These are phyloP conservation scores for Ceyx cyanopectus DNA, from an alignment of 2,113 vertebrate genomes.

Conservation along the genomic window DNA sequence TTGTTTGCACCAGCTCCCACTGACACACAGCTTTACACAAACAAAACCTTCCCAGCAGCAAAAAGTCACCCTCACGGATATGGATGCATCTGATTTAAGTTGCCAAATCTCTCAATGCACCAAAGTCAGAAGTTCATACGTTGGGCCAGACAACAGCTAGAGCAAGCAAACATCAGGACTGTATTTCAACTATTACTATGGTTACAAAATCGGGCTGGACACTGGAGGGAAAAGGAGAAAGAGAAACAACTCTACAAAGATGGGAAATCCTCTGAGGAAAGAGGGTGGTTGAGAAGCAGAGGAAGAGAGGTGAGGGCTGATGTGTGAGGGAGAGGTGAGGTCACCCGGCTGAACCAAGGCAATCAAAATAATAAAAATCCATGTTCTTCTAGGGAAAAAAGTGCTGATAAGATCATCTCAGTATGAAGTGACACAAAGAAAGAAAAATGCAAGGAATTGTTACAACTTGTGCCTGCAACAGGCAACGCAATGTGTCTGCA, in stretches of 20 bases:
- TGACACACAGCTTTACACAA: not conserved
- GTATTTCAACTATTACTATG: conserved; percentile 74
- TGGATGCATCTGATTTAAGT: not conserved
- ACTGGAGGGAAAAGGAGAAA: conserved; percentile 43
- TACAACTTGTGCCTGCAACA: conserved; percentile 19
- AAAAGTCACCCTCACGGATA: not conserved
- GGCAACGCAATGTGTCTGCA: not conserved
- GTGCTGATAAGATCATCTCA: not conserved
- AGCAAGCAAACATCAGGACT: conserved; percentile 64
- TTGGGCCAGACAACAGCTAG: conserved; percentile 53
- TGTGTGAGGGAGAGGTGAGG: conserved; percentile 25
- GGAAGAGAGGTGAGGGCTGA: not conserved
- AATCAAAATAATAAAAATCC: conserved; percentile 10
- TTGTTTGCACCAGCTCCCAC: conserved; percentile 21
- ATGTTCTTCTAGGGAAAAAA: conserved; percentile 37
- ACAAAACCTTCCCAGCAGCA: not conserved
- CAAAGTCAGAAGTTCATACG: conserved; percentile 55
- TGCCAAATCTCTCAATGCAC: conserved; percentile 51
- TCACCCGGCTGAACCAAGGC: conserved; percentile 25
- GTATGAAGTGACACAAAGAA: conserved; percentile 39
- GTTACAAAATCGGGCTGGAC: conserved; percentile 77
- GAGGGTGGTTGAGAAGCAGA: conserved; percentile 24
- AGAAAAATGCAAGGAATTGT: conserved; percentile 43
- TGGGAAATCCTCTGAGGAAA: conserved; percentile 47
- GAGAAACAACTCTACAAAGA: conserved; percentile 64